Conservation (phyloP, 92 coral and sea anemone species). For the Isaurus tuberculatus region DNA sequence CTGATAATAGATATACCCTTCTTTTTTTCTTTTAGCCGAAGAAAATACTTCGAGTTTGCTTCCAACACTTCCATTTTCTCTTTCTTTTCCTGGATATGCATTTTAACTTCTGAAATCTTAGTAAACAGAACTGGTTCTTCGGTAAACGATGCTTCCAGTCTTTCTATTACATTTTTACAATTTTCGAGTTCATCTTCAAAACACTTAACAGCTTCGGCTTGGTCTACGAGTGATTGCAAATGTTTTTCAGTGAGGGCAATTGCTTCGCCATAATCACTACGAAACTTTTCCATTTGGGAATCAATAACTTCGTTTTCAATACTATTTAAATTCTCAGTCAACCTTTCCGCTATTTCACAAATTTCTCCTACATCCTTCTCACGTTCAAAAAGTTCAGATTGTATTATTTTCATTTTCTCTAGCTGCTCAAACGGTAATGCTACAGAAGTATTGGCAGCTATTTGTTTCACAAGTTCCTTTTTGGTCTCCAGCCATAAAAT, state of each 20-base stretch:
- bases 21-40: constrained; percentile 22
- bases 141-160: constrained; percentile 45
- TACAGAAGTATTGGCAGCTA: constrained; percentile 14
- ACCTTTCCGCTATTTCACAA: constrained; percentile 49
- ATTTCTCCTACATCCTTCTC: constrained; percentile 46
- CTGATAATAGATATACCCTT: constrained; percentile 7
- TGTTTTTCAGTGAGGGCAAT: constrained; percentile 23
- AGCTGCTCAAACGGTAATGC: constrained; percentile 21
- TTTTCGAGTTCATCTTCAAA: constrained; percentile 65
- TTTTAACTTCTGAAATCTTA: constrained; percentile 64
- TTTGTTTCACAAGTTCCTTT: constrained; percentile 12
- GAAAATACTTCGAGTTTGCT: constrained; percentile 1
- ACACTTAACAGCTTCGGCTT: constrained; percentile 25
- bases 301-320: constrained; percentile 54
- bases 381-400: constrained; percentile 9
- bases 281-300: constrained; percentile 30
- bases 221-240: constrained; percentile 31
- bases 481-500: constrained; percentile 30
- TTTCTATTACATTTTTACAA: constrained; percentile 54
- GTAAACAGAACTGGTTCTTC: constrained; percentile 48
- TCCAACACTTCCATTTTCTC: constrained; percentile 56
- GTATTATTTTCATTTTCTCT: constrained; percentile 18
- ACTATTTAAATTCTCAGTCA: constrained; percentile 46
- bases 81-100: constrained; percentile 63
- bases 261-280: constrained; percentile 41